Percentiles rank a stretch among this genome's conserved stretches.
These are phyloP conservation scores for Tiphia femorata DNA, from an alignment of 2,888 invertebrate genomes.

Conservation along the genomic window DNA sequence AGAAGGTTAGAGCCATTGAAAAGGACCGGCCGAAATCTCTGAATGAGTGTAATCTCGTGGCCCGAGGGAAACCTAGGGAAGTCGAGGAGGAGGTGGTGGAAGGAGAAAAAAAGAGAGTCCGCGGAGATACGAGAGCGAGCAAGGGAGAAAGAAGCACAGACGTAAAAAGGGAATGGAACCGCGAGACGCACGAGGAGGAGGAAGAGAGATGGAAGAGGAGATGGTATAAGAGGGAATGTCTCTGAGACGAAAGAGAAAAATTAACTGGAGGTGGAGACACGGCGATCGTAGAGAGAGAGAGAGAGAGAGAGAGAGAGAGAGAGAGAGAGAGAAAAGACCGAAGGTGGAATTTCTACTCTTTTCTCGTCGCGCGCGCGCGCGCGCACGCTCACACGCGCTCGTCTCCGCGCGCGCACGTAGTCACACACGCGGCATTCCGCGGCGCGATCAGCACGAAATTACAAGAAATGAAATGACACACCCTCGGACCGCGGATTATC, in stretches of 20 bases:
- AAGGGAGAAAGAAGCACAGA: neutral
- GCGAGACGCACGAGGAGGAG: too few relatives aligned
- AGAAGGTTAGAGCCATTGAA: too few relatives aligned
- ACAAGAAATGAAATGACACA: constrained; percentile 68
- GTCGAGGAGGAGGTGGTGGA: constrained; percentile 1
- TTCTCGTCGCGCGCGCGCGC: neutral
- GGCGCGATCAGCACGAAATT: constrained; percentile 55
- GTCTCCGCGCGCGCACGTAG: neutral
- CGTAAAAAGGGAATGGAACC: constrained; percentile 14
- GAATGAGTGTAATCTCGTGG: constrained; percentile 65
- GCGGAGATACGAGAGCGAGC: neutral
- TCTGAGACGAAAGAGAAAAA: too few relatives aligned
- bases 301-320: neutral
- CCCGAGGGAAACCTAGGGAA: constrained; percentile 14
- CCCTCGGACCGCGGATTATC: constrained; percentile 61
- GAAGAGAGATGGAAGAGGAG: too few relatives aligned
- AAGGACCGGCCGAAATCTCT: constrained; percentile 54
- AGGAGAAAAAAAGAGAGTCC: neutral
- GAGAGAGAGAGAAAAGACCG: constrained; percentile 10
- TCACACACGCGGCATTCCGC: constrained; percentile 31
- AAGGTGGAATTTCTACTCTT: too few relatives aligned
- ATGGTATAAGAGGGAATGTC: too few relatives aligned
- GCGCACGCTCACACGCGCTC: neutral
- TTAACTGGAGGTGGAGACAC: too few relatives aligned
- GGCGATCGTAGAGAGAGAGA: neutral